Evolutionary conservation across 2,113 vertebrate genomes (phyloP).

Genomic region (Candoia aspera): DNA sequence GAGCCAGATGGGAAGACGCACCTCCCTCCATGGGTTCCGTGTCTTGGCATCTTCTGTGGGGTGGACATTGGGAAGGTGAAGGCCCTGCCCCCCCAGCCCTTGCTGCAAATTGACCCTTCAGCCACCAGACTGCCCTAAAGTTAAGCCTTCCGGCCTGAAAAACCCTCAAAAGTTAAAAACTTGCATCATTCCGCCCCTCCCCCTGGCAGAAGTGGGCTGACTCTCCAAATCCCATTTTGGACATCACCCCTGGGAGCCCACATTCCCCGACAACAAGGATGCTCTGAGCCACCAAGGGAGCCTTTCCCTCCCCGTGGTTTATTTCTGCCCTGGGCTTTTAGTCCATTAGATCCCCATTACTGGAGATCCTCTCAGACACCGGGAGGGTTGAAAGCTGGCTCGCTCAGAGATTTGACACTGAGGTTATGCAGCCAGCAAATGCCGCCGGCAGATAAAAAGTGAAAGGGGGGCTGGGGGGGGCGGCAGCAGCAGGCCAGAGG

Average conservation of each 20-base stretch:
- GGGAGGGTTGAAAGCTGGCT: not conserved
- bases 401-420: not conserved
- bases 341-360: slow-evolving; percentile 13
- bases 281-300: not conserved
- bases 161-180: not conserved
- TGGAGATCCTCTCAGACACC: not conserved
- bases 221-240: not conserved
- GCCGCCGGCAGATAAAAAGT: not conserved
- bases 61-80: no score
- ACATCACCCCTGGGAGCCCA: not conserved
- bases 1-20: no score
- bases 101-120: not conserved
- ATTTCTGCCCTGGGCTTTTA: slow-evolving; percentile 39
- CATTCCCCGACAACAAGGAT: not conserved
- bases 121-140: not conserved
- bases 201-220: not conserved
- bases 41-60: no score
- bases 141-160: not conserved
- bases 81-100: no score
- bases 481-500: not conserved
- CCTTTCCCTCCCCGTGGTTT: slow-evolving; percentile 29
- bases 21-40: no score
- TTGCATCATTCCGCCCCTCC: no score
- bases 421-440: not conserved
- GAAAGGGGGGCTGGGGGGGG: not conserved